Base-by-base conservation (phyloP, 2,797 vertebrate genomes). In the Sphenopsis melanotis region DNA sequence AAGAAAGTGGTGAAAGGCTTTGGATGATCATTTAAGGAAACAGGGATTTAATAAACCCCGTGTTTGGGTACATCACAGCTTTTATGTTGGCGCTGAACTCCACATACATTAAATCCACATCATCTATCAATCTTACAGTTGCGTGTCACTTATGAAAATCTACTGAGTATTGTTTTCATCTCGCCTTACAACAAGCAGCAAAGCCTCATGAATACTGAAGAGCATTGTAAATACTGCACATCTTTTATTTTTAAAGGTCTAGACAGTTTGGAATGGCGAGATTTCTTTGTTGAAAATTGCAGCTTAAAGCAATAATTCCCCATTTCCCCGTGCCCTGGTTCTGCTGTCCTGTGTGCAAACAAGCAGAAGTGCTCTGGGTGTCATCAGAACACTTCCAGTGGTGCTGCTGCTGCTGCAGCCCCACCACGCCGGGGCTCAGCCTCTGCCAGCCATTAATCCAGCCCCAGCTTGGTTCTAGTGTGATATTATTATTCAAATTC, bases 161-260 rank as follows among this genome's bases (percentile, higher is more conserved):
- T 98, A 98, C 97, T 97, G 98, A 98, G 98, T 97, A 98, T 98
- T 98, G 98, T 98, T 98, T 98, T 98, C 98, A 98, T 98, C 98
- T 98, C 77, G 96, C 97, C 97, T 97, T 98, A 98, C 97, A 98
- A 98, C 97, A 98, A 97, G 97, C 96, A 52, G 96, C 89, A 90
- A 96, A 97, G 96, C 97, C 97, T 98, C 98, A 97, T 98, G 98
- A 98, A 98, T 98, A 98, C 97, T 97, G 98, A 98, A 97, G 89
- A 97, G 97, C 79, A 92, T 56, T 94, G 96, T 97, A 98, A 97
- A 97, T 90, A 97, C 88, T 71, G 97, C 93, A 93, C 97, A 97
- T 97, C 97, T 98, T 98, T 98, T 97, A 97, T 97, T 98, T 98
- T 97, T 97, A 98, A 98, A 98, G 97, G 97, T 92, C 97, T 97